Conservation (phyloP, 2,797 vertebrate genomes). For the Morus bassanus region DNA sequence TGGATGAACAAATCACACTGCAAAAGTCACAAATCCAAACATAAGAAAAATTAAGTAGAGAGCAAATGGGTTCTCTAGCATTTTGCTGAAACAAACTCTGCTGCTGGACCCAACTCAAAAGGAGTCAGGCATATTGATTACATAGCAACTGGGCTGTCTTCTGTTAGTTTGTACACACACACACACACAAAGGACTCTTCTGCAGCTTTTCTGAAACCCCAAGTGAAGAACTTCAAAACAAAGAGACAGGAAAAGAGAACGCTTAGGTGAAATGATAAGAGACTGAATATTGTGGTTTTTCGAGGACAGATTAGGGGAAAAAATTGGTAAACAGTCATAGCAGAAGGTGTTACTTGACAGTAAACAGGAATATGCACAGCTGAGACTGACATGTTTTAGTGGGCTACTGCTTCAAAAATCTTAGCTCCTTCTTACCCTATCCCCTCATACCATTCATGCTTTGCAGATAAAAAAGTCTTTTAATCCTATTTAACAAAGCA, state of each 20-base stretch:
- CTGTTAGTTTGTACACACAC: neutral
- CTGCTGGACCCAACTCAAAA: neutral
- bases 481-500: neutral
- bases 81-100: neutral
- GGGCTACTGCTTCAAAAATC: neutral
- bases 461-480: neutral
- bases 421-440: neutral
- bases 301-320: neutral
- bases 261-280: neutral
- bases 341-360: neutral
- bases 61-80: constrained; percentile 12
- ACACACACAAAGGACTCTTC: neutral
- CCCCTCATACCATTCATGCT: neutral
- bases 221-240: neutral
- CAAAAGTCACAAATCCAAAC: constrained; percentile 76
- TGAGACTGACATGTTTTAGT: neutral
- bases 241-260: neutral
- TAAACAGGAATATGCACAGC: neutral
- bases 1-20: constrained; percentile 99
- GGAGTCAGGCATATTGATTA: neutral
- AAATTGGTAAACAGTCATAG: neutral
- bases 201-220: neutral
- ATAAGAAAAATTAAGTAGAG: constrained; percentile 50
- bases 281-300: neutral
- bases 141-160: neutral